Percentiles rank a stretch among this genome's conserved stretches.
phyloP scores from a whole-genome alignment of 2,888 invertebrate genomes.

The Oligia latruncula region DNA sequence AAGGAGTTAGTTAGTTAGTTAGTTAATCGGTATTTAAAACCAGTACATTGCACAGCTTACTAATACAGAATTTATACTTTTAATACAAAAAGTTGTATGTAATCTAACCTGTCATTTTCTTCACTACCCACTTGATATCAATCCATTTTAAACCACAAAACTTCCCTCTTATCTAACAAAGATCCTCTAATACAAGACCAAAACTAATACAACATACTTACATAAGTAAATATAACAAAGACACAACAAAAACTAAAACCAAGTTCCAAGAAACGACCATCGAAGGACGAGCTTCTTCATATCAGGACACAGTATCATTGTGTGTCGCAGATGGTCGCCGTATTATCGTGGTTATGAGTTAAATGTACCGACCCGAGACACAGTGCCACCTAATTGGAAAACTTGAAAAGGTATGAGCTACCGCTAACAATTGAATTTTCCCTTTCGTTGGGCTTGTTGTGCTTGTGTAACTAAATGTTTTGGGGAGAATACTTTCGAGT shows the following conservation, averaged over 20 bases:
- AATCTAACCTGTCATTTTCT: background rate
- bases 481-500: constrained; percentile 34
- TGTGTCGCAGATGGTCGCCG: constrained; percentile 76
- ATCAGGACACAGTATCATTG: constrained; percentile 68
- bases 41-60: too few relatives aligned
- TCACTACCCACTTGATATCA: background rate
- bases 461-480: constrained; percentile 55
- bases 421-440: constrained; percentile 79
- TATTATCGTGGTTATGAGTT: constrained; percentile 80
- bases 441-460: constrained; percentile 53
- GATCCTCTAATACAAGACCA: background rate
- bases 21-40: background rate
- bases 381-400: constrained; percentile 83
- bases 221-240: constrained; percentile 52
- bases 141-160: constrained; percentile 22
- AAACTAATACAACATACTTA: constrained; percentile 53
- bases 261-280: constrained; percentile 51
- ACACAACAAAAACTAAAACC: constrained; percentile 30
- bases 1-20: background rate
- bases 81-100: background rate
- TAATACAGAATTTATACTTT: background rate
- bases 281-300: constrained; percentile 65
- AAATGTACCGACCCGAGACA: constrained; percentile 77
- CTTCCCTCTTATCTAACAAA: constrained; percentile 45
- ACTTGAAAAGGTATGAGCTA: constrained; percentile 82